Evolutionary conservation across 2,888 invertebrate species (phyloP).

Genomic region (Rhorus exstirpatorius): DNA sequence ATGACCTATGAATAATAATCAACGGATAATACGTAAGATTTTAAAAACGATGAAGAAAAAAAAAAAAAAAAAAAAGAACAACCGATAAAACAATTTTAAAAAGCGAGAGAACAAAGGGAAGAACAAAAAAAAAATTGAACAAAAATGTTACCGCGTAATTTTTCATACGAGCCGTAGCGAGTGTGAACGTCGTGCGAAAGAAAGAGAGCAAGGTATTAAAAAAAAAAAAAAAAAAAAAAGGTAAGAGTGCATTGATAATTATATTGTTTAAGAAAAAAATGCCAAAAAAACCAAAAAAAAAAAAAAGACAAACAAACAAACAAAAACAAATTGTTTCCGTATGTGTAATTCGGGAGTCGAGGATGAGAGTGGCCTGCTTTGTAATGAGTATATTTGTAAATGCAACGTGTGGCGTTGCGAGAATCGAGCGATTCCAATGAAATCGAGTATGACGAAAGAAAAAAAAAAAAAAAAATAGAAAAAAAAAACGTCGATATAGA

Average conservation of each 20-base stretch:
- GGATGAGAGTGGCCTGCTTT: conserved; percentile 69
- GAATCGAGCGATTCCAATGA: conserved; percentile 56
- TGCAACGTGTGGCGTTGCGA: conserved; percentile 50
- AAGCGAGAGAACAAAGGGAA: conserved; percentile 51
- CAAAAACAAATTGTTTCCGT: conserved; percentile 50
- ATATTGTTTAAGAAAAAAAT: conserved; percentile 62
- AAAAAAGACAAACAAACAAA: conserved; percentile 35
- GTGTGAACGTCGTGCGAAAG: conserved; percentile 64
- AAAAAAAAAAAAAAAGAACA: conserved; percentile 59
- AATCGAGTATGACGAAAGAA: conserved; percentile 32
- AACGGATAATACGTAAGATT: conserved; percentile 73
- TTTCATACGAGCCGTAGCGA: conserved; percentile 78
- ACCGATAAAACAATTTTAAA: conserved; percentile 72
- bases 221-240: conserved; percentile 50
- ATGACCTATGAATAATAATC: conserved; percentile 72
- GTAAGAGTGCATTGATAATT: conserved; percentile 64
- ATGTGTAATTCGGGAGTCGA: conserved; percentile 59
- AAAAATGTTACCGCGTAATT: conserved; percentile 79
- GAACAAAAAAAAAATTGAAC: conserved; percentile 61
- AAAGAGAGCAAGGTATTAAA: conserved; percentile 48
- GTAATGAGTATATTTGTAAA: conserved; percentile 67
- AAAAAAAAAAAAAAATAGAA: background rate
- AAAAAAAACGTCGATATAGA: conserved; percentile 14
- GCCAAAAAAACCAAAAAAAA: conserved; percentile 37
- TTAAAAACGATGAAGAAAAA: too few species aligned